These are phyloP conservation scores for Rallus limicola DNA, from an alignment of 2,113 vertebrate genomes.

Conservation along the genomic window DNA sequence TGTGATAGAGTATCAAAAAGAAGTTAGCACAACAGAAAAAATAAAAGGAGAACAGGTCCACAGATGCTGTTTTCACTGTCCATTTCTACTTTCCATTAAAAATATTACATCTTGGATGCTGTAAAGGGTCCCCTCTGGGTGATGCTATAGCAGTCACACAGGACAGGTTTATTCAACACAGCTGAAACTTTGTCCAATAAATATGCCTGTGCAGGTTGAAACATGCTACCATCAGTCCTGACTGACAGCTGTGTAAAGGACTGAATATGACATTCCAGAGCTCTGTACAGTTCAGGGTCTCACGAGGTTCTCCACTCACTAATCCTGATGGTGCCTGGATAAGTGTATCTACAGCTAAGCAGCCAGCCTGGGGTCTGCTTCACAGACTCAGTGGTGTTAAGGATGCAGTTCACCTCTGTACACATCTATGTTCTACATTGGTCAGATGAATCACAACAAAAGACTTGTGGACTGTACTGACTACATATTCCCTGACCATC, in stretches of 20 bases:
- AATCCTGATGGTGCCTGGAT: not conserved
- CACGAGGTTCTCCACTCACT: not conserved
- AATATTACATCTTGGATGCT: not conserved
- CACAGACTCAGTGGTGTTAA: not conserved
- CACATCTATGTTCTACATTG: fast-evolving
- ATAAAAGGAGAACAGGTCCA: not conserved
- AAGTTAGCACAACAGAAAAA: not conserved
- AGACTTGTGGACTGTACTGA: not conserved
- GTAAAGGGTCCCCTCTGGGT: not conserved
- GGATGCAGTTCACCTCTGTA: not conserved
- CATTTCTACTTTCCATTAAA: not conserved
- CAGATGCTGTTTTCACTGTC: not conserved
- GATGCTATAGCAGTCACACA: not conserved
- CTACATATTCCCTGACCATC: not conserved
- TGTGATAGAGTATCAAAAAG: not conserved
- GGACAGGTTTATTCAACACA: not conserved
- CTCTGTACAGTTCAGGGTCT: not conserved
- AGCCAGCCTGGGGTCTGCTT: not conserved
- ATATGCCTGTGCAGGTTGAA: not conserved
- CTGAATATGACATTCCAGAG: not conserved
- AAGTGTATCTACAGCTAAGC: not conserved
- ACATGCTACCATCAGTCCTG: not conserved
- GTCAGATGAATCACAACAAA: not conserved
- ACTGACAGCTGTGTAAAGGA: not conserved
- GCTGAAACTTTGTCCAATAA: not conserved